Conservation (phyloP, 2,113 vertebrate genomes). For the Ardeotis arabs region DNA sequence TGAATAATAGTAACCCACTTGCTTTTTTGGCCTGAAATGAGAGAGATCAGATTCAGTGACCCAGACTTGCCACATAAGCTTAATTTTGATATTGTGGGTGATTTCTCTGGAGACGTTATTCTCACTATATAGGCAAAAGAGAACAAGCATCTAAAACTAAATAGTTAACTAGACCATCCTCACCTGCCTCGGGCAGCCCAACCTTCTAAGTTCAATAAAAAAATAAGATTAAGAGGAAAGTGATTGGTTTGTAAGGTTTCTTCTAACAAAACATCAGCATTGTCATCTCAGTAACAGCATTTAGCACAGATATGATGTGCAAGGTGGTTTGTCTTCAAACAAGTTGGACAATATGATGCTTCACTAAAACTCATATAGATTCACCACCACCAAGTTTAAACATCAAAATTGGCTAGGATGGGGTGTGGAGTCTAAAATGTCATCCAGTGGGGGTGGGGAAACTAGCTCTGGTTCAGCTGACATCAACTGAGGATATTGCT, state of each 20-base stretch:
- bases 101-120: not conserved
- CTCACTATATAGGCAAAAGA: not conserved
- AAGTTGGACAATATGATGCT: not conserved
- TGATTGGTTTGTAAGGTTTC: not conserved
- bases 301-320: rapidly evolving
- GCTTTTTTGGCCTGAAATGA: not conserved
- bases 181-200: not conserved
- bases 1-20: not conserved
- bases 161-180: not conserved
- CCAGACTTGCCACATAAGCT: not conserved
- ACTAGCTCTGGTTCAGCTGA: not conserved
- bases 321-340: not conserved
- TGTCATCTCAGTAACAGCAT: not conserved
- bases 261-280: not conserved
- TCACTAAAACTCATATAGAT: not conserved
- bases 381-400: not conserved
- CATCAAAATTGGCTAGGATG: not conserved
- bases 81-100: not conserved
- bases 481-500: not conserved
- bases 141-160: not conserved
- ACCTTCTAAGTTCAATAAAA: not conserved
- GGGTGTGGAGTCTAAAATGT: not conserved
- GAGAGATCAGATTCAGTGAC: not conserved
- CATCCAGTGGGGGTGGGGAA: not conserved
- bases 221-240: not conserved